These are phyloP conservation scores for Hyppa rectilinea DNA, from an alignment of 2,888 invertebrate species.

Conservation along the genomic window DNA sequence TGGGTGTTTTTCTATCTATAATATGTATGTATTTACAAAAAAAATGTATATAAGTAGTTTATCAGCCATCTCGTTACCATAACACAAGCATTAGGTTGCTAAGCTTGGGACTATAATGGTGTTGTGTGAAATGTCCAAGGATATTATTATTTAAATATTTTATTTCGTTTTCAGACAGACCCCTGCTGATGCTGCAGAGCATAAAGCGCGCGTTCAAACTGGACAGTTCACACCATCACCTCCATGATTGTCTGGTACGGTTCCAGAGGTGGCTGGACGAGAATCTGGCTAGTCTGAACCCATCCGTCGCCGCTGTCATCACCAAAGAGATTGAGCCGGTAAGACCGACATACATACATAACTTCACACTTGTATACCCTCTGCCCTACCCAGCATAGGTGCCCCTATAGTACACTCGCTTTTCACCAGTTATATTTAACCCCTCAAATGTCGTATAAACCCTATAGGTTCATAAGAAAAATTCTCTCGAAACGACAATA, in stretches of 20 bases:
- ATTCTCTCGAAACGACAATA: too few species aligned
- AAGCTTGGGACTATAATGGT: too few species aligned
- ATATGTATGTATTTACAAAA: too few species aligned
- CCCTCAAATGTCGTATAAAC: too few species aligned
- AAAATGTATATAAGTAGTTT: too few species aligned
- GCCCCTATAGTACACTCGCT: background rate
- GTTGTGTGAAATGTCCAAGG: too few species aligned
- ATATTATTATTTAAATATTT: too few species aligned
- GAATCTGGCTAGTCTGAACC: constrained; percentile 75
- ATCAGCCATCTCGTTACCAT: too few species aligned
- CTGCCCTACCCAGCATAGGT: too few species aligned
- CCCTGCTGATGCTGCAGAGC: constrained; percentile 98
- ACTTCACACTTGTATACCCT: background rate
- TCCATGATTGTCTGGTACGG: constrained; percentile 96
- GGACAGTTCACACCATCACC: constrained; percentile 92
- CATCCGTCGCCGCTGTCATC: constrained; percentile 90
- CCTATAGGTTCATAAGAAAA: too few species aligned
- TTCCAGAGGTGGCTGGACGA: constrained; percentile 90
- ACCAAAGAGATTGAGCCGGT: constrained; percentile 89
- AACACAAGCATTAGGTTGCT: too few species aligned
- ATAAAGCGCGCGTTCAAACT: constrained; percentile 96
- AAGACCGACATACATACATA: constrained; percentile 63
- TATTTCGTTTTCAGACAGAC: constrained; percentile 92
- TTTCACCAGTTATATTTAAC: background rate
- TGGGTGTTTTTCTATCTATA: too few species aligned